These are phyloP conservation scores for Phalloptychus januarius DNA, from an alignment of 2,797 vertebrate species.

Conservation along the genomic window DNA sequence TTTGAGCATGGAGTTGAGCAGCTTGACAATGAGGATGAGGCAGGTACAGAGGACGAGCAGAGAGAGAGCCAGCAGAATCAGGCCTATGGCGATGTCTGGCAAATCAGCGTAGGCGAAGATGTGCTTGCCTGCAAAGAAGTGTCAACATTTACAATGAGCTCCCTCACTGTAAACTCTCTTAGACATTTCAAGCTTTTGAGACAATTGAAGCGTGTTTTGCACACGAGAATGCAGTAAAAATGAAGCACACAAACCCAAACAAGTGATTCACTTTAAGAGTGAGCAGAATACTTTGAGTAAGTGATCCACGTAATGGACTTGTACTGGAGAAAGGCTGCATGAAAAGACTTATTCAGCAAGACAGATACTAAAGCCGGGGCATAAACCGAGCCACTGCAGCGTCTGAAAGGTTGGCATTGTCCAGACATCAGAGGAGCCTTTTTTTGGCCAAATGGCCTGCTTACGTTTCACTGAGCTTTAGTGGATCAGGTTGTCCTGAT, in stretches of 20 bases:
- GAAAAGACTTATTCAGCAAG: conserved; percentile 77
- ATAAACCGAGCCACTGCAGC: conserved; percentile 61
- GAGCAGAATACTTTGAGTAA: conserved; percentile 10
- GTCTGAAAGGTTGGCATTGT: conserved; percentile 78
- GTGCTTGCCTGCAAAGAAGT: conserved; percentile 84
- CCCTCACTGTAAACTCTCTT: not conserved
- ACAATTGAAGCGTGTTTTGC: not conserved
- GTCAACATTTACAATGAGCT: conserved; percentile 6
- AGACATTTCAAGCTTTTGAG: not conserved
- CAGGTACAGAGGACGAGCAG: conserved; percentile 89
- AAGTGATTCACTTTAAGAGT: conserved; percentile 24
- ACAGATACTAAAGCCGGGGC: conserved; percentile 26
- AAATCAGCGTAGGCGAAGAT: conserved; percentile 82
- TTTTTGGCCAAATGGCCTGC: conserved; percentile 35
- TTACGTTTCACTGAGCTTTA: conserved; percentile 52
- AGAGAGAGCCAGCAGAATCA: conserved; percentile 88
- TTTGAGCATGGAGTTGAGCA: conserved; percentile 94
- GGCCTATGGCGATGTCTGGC: conserved; percentile 87
- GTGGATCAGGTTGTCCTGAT: conserved; percentile 52
- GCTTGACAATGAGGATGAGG: conserved; percentile 93
- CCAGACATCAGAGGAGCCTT: conserved; percentile 23
- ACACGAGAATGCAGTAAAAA: not conserved
- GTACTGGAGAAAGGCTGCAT: conserved; percentile 44
- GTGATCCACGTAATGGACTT: conserved; percentile 35
- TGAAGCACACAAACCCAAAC: not conserved